Base-by-base conservation (phyloP, 2,113 vertebrate genomes). In the Uropsilus gracilis region DNA sequence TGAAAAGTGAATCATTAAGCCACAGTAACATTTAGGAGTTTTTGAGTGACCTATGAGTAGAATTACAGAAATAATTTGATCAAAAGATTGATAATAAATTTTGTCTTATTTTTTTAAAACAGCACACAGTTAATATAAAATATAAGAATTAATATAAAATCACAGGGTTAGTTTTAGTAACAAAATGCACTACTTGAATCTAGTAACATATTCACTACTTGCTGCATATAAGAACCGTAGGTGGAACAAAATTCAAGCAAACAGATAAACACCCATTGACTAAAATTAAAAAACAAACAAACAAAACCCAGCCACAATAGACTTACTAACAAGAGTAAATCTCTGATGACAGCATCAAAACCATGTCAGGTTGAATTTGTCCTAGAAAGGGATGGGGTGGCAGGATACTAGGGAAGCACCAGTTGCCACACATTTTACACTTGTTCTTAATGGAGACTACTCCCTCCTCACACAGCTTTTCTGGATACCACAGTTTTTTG, bases 91-190 rank as follows among this genome's bases (percentile, higher is more conserved):
- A 8, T 6, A 73, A 86, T 57, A 28, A 61, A 32, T 4, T 61
- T 59, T 59, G 24, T 13, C 20, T 55, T 34, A 82, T n/a, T 16
- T 85, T 96, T 95, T 94, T 8, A 88, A 97, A 69, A 96, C 61
- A 95, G 95, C 57, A 89, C 28, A 96, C 72, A 0, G 0, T 48
- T 95, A 76, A 94, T 64, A 46, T 39, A 97, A 97, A 97, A 94
- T 66, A 57, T 26, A 48, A 86, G 96, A 96, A 95, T n/a, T 94
- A 94, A 96, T 81, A 26, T 57, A 94, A 75, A 46, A 92, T 91
- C 48, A 89, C 42, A 64, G 91, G 55, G 86, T 46, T 72, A 22
- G 91, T 94, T 64, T 92, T 90, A 20, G 88, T 73, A 91, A 88
- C 76, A 96, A 90, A 96, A 78, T 28, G 34, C 3, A 50, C 39